These are phyloP conservation scores for Scleropages formosus DNA, from an alignment of 2,797 vertebrate species.

Conservation along the genomic window DNA sequence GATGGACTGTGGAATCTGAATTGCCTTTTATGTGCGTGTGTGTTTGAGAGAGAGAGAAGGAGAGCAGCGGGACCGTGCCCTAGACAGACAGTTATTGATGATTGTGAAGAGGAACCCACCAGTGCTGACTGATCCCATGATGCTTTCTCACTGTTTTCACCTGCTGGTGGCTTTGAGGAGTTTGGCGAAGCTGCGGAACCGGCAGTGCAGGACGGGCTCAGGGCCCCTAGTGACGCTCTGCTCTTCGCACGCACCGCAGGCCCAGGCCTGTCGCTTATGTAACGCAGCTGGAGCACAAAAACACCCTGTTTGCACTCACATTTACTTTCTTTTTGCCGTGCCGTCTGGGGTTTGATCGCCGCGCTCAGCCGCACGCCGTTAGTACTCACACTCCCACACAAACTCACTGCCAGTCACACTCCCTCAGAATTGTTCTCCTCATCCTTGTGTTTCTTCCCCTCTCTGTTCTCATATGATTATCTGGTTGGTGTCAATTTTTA, in stretches of 20 bases:
- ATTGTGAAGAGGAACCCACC: neutral
- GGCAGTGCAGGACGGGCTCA: neutral
- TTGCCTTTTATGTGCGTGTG: too few relatives aligned
- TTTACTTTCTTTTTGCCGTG: neutral
- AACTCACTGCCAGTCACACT: slow-evolving; percentile 2
- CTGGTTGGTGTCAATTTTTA: neutral
- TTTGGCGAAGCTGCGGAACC: neutral
- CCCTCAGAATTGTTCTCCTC: neutral
- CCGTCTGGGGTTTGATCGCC: neutral
- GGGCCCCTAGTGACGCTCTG: neutral
- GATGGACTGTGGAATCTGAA: too few relatives aligned
- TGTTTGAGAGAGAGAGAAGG: too few relatives aligned
- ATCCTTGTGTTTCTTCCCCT: neutral
- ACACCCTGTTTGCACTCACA: neutral
- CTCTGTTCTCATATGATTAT: neutral
- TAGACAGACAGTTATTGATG: neutral
- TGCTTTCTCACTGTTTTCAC: neutral
- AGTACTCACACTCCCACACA: neutral
- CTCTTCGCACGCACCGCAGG: slow-evolving; percentile 7
- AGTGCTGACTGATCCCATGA: neutral
- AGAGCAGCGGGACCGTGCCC: neutral
- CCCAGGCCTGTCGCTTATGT: slow-evolving; percentile 28
- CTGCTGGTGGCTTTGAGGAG: neutral
- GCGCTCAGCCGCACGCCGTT: slow-evolving; percentile 6
- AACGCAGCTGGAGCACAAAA: slow-evolving; percentile 18